A percentile compares a stretch with the other conserved stretches of the same genome.
phyloP scores from a whole-genome alignment of 2,888 invertebrate genomes.

The Scaptomyza parva region DNA sequence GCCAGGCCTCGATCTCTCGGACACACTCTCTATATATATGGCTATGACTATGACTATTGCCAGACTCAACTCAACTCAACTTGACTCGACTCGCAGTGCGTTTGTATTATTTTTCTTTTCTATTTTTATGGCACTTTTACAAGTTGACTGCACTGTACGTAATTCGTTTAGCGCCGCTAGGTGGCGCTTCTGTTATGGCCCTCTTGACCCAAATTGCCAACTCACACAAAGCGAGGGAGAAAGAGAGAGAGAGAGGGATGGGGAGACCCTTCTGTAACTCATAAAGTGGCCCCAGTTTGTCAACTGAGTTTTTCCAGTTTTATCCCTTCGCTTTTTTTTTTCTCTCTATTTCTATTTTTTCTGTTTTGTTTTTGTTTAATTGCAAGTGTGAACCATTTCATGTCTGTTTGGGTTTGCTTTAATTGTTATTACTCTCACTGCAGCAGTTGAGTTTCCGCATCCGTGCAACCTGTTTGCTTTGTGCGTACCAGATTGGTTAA shows the following conservation, averaged over 20 bases:
- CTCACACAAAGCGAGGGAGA: too few species aligned
- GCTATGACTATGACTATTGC: not conserved
- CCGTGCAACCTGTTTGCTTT: conserved; percentile 52
- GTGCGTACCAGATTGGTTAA: conserved; percentile 12
- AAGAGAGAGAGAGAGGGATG: conserved; percentile 49
- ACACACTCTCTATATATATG: too few species aligned
- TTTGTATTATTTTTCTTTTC: conserved; percentile 17
- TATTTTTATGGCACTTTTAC: conserved; percentile 74
- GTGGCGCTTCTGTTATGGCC: conserved; percentile 65
- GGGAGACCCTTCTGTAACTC: conserved; percentile 37
- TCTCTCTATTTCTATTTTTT: not conserved
- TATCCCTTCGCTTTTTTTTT: not conserved
- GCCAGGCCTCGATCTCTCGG: conserved; percentile 36
- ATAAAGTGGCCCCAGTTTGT: conserved; percentile 36
- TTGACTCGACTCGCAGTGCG: conserved; percentile 27
- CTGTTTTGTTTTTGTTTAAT: conserved; percentile 43
- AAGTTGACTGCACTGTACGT: conserved; percentile 31
- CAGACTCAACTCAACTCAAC: not conserved
- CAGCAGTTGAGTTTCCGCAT: conserved; percentile 54
- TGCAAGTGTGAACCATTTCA: conserved; percentile 73
- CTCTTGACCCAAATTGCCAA: conserved; percentile 73
- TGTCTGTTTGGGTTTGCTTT: conserved; percentile 45
- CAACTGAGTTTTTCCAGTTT: not conserved
- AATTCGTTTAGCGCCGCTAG: conserved; percentile 78
- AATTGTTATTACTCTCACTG: conserved; percentile 25